A percentile compares a stretch with the other conserved stretches of the same genome.
Conservation (phyloP, 1,140 invertebrate genomes). For the Ruditapes philippinarum region DNA sequence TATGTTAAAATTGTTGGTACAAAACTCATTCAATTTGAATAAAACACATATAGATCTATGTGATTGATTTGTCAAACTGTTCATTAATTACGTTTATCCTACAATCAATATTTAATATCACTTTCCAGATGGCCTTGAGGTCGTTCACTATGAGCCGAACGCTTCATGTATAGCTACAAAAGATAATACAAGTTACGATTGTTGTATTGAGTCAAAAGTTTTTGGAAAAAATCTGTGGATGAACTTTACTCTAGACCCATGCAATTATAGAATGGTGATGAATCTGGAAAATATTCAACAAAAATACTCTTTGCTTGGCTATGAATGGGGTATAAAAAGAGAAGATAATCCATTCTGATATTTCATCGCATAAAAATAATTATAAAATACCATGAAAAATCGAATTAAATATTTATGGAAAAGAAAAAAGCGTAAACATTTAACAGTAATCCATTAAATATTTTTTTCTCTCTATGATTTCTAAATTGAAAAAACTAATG, state of each 20-base stretch:
- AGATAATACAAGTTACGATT: not conserved
- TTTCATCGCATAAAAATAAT: not conserved
- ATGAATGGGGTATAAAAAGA: conserved; percentile 38
- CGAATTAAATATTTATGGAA: not conserved
- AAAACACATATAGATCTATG: no score
- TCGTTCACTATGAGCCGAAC: no score
- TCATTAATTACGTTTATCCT: no score
- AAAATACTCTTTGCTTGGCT: not conserved
- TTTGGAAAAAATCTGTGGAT: conserved; percentile 5
- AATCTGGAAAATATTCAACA: conserved; percentile 24
- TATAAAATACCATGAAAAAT: not conserved
- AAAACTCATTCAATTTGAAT: no score
- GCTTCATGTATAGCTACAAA: conserved; percentile 4
- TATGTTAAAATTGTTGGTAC: no score
- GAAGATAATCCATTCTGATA: not conserved
- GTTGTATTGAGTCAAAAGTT: conserved; percentile 18
- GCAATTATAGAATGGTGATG: conserved; percentile 12
- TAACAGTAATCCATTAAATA: not conserved
- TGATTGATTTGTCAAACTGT: no score
- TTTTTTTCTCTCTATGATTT: not conserved
- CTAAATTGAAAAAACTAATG: not conserved
- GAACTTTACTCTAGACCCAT: conserved; percentile 14
- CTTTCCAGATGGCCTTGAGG: no score
- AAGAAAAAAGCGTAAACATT: not conserved
- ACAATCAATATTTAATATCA: no score